Base-by-base conservation (phyloP, 1,140 invertebrate genomes). In the Drosophila littoralis region DNA sequence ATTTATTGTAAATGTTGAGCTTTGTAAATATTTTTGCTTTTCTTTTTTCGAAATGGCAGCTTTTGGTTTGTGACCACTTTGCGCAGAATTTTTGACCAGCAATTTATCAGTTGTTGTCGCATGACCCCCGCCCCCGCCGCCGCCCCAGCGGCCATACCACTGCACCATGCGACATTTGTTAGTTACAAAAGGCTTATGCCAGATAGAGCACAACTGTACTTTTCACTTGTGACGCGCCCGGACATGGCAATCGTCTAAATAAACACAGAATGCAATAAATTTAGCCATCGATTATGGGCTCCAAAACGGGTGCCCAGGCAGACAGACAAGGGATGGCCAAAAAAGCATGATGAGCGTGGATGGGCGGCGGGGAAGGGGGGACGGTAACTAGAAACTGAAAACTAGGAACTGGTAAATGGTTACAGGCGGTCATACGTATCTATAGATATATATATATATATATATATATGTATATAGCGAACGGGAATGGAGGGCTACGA, bases 231-330 rank as follows among this genome's bases (percentile, higher is more conserved):
- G 65, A 66, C 66, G 79, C 77, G 50, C 71, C 55, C 82, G 64
- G 83, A 79, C 75, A 71, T 72, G 71, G 70, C 82, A 81, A 76
- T 85, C 71, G 83, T 85, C 79, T 88, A 88, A 88, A 88, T 86
- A 88, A 88, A 88, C 79, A 88, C 80, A 88, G 77, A 88, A 88
- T 88, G 83, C 83, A 88, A 88, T 88, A 88, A 88, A 88, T 88
- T 89, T 66, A 61, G 68, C 80, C 74, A 88, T 88, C 84, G 83
- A 88, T 88, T 88, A 89, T 83, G 83, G 75, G 75, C 82, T 73
- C 75, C 43, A 55, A 72, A 75, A 64, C 43, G 61, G 35, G 38
- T 10, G 52, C 42, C 28, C 50, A 33, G 38, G 61, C 79, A 75
- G 59, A 57, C 82, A 72, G 67, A 81, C 57, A 64, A 9, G 28